phyloP scores from a whole-genome alignment of 1,140 invertebrate species.

The Drosophila pallidifrons region DNA sequence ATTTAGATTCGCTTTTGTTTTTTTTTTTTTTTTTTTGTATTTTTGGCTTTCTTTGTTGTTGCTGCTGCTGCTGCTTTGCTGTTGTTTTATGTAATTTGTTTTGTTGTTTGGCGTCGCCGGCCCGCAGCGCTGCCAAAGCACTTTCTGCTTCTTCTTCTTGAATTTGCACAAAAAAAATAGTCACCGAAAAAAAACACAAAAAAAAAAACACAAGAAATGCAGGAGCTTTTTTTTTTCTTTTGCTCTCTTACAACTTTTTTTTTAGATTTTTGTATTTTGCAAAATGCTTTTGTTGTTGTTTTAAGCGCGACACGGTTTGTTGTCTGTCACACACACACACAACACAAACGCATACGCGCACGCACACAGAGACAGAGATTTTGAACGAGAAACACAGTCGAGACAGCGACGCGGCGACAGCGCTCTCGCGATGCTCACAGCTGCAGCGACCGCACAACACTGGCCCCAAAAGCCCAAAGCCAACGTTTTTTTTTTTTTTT shows the following conservation, averaged over 20 bases:
- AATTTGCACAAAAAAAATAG: constrained; percentile 33
- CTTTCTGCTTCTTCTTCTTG: constrained; percentile 1
- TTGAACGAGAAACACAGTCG: constrained; percentile 8
- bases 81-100: constrained; percentile 62
- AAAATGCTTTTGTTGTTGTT: constrained; percentile 6
- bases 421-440: constrained; percentile 67
- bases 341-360: constrained; percentile 31
- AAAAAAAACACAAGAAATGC: background rate
- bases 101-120: constrained; percentile 26
- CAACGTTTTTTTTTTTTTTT: constrained; percentile 9
- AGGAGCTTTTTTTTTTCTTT: constrained; percentile 9
- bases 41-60: constrained; percentile 24
- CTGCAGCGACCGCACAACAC: constrained; percentile 73
- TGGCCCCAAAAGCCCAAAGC: constrained; percentile 45
- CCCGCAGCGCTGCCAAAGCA: constrained; percentile 43
- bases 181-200: constrained; percentile 9
- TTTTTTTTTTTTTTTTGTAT: too few species aligned
- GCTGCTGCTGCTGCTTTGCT: constrained; percentile 1
- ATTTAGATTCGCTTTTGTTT: constrained; percentile 46
- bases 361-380: constrained; percentile 18
- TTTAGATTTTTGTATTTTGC: constrained; percentile 21
- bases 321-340: constrained; percentile 44
- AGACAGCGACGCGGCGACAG: constrained; percentile 42
- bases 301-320: constrained; percentile 40
- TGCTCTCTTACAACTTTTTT: constrained; percentile 11